These are phyloP conservation scores for Caenorhabditis briggsae DNA, from an alignment of 1,140 invertebrate genomes.

Conservation along the genomic window DNA sequence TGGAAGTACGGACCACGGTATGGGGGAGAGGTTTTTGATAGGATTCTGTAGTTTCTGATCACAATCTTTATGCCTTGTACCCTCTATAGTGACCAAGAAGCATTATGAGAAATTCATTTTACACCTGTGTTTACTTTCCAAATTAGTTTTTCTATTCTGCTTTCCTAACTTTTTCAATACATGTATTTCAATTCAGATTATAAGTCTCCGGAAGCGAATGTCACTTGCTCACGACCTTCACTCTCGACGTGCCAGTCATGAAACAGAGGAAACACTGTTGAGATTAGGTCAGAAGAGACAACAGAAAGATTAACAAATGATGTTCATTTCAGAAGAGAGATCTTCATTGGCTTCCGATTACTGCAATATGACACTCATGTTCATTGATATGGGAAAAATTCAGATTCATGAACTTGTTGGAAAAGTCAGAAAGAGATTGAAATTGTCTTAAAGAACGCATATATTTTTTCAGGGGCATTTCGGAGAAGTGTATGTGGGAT, in stretches of 20 bases:
- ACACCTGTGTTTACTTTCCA: neutral
- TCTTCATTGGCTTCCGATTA: slow-evolving; percentile 60
- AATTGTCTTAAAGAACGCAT: neutral
- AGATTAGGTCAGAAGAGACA: neutral
- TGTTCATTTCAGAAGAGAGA: slow-evolving; percentile 21
- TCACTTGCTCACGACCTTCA: neutral
- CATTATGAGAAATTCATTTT: neutral
- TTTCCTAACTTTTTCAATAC: too few species aligned
- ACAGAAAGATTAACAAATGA: neutral
- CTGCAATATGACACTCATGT: slow-evolving; percentile 52
- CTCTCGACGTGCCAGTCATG: slow-evolving; percentile 41
- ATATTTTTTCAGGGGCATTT: slow-evolving; percentile 61
- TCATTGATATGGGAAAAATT: slow-evolving; percentile 58
- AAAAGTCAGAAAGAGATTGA: slow-evolving; percentile 44
- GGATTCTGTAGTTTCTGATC: neutral
- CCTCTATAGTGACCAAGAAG: too few species aligned
- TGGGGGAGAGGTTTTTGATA: too few species aligned
- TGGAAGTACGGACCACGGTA: too few species aligned
- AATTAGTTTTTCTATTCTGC: neutral
- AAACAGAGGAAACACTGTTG: slow-evolving; percentile 55
- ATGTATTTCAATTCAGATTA: neutral
- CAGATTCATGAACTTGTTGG: slow-evolving; percentile 65
- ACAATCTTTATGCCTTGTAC: neutral
- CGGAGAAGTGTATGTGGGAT: slow-evolving; percentile 62
- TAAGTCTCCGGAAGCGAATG: slow-evolving; percentile 14